Evolutionary conservation across 1,140 invertebrate species (phyloP).

Genomic region (Pentalonia nigronervosa): DNA sequence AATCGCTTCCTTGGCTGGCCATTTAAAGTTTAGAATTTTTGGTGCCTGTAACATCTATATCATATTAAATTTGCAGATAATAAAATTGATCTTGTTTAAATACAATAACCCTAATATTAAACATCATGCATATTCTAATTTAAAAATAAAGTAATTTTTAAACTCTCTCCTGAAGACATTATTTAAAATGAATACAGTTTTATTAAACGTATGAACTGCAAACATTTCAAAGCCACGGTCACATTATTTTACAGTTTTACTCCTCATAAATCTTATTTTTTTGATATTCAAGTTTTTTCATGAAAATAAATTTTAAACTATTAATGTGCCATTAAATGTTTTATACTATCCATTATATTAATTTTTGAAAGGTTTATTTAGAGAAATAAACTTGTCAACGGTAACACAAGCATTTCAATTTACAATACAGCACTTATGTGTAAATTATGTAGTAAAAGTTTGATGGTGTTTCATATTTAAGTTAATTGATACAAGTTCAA

Average conservation of each 20-base stretch:
- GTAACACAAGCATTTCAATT: slow-evolving; percentile 23
- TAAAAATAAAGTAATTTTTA: not conserved
- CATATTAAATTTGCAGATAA: not conserved
- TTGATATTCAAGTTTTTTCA: not conserved
- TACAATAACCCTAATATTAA: not conserved
- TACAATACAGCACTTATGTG: not conserved
- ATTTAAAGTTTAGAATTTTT: too few relatives aligned
- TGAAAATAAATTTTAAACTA: not conserved
- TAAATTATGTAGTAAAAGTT: not conserved
- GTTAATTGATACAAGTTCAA: slow-evolving; percentile 31
- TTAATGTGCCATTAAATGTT: not conserved
- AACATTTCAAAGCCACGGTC: not conserved
- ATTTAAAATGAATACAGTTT: not conserved
- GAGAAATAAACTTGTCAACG: slow-evolving; percentile 15
- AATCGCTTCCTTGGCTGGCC: not conserved
- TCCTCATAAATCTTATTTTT: not conserved
- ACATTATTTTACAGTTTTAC: not conserved
- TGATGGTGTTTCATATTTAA: not conserved
- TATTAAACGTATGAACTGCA: not conserved
- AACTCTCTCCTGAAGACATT: not conserved
- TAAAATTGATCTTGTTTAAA: not conserved
- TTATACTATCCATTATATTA: not conserved
- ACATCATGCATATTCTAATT: not conserved
- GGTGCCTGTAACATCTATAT: too few relatives aligned
- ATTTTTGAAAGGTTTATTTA: not conserved